These are phyloP conservation scores for Littorina saxatilis DNA, from an alignment of 1,140 invertebrate genomes.

Conservation along the genomic window DNA sequence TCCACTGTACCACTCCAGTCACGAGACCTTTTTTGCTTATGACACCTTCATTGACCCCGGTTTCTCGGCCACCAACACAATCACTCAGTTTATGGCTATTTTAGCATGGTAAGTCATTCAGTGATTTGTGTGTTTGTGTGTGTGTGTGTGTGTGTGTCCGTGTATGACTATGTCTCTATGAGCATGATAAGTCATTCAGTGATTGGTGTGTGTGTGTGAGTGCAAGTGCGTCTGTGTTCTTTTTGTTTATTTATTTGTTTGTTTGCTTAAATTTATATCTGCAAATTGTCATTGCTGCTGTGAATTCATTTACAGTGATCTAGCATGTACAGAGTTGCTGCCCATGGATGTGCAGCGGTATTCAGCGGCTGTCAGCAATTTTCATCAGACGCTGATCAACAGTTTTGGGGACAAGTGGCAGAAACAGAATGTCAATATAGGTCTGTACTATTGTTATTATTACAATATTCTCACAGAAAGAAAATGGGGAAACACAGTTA, in stretches of 20 bases:
- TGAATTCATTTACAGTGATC: constrained; percentile 29
- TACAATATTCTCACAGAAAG: too few relatives aligned
- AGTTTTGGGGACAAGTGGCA: constrained; percentile 28
- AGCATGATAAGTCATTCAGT: not conserved
- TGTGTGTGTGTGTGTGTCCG: not conserved
- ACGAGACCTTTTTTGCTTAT: constrained; percentile 73
- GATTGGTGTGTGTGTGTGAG: not conserved
- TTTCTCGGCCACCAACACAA: constrained; percentile 48
- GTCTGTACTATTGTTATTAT: constrained; percentile 18
- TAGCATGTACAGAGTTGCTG: constrained; percentile 36
- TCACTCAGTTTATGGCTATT: constrained; percentile 42
- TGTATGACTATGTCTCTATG: not conserved
- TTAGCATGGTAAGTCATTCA: constrained; percentile 35
- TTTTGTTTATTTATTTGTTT: too few relatives aligned
- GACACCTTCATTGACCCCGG: constrained; percentile 71
- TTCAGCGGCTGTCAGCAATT: constrained; percentile 32
- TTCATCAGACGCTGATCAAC: not conserved
- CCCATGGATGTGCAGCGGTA: constrained; percentile 36
- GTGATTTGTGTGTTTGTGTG: not conserved
- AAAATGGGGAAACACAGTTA: too few relatives aligned
- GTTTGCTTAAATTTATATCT: too few relatives aligned
- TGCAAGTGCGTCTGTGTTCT: not conserved
- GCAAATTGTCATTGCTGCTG: too few relatives aligned
- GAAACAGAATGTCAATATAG: constrained; percentile 35
- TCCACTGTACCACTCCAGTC: constrained; percentile 75